Conservation (phyloP, 2,888 invertebrate species). For the Diarsia brunnea region DNA sequence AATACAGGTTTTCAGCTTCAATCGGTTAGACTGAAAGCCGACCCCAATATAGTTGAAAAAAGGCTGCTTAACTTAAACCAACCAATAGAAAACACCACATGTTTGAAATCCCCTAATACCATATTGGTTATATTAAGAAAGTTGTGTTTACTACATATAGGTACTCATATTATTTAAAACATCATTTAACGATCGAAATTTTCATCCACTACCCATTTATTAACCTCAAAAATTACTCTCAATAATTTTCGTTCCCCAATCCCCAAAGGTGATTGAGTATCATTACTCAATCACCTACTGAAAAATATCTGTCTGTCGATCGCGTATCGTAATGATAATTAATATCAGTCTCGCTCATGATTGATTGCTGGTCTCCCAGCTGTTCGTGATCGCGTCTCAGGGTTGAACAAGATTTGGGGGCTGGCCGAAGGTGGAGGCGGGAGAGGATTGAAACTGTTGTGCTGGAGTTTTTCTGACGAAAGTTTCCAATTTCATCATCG, state of each 20-base stretch:
- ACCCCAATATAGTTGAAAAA: too few species aligned
- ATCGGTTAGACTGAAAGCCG: too few species aligned
- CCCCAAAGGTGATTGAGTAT: too few species aligned
- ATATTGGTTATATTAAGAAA: too few species aligned
- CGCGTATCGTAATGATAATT: slow-evolving; percentile 75
- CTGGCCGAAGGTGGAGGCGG: slow-evolving; percentile 37
- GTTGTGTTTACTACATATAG: too few species aligned
- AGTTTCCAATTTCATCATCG: too few species aligned
- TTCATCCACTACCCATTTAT: slow-evolving; percentile 15
- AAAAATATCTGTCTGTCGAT: slow-evolving; percentile 65
- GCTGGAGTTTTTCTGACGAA: too few species aligned
- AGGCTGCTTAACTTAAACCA: too few species aligned
- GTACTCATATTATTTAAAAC: neutral
- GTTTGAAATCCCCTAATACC: too few species aligned
- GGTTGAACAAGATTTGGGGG: slow-evolving; percentile 58
- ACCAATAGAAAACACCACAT: neutral
- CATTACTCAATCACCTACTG: slow-evolving; percentile 49
- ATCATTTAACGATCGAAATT: neutral
- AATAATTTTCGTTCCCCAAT: slow-evolving; percentile 33
- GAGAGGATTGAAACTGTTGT: neutral
- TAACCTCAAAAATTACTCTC: slow-evolving; percentile 37
- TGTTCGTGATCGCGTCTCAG: slow-evolving; percentile 75
- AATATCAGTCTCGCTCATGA: slow-evolving; percentile 78
- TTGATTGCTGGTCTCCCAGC: slow-evolving; percentile 77
- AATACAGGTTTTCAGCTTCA: too few species aligned